Percentiles rank a stretch among this genome's conserved stretches.
Conservation (phyloP, 2,888 invertebrate species). For the Andrena camellia region DNA sequence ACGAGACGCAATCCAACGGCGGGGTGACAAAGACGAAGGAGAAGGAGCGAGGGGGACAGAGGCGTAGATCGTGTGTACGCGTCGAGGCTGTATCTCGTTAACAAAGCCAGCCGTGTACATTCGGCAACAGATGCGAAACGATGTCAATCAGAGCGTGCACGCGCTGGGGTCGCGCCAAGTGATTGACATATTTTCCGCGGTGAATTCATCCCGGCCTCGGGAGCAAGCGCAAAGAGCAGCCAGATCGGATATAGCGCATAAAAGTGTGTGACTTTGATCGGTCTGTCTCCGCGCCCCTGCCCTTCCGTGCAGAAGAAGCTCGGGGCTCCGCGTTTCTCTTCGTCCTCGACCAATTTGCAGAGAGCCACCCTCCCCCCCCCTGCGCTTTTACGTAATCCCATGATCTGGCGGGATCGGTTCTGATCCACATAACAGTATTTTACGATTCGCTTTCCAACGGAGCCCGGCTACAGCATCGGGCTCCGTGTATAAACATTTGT, state of each 20-base stretch:
- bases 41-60: not conserved
- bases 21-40: slow-evolving; percentile 7
- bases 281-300: slow-evolving; percentile 23
- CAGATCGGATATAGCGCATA: slow-evolving; percentile 35
- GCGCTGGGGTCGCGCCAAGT: slow-evolving; percentile 71
- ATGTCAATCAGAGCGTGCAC: slow-evolving; percentile 76
- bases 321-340: slow-evolving; percentile 19
- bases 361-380: slow-evolving; percentile 32
- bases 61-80: slow-evolving; percentile 2
- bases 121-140: slow-evolving; percentile 78
- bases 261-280: slow-evolving; percentile 36
- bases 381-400: slow-evolving; percentile 55
- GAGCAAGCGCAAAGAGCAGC: slow-evolving; percentile 33
- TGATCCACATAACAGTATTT: slow-evolving; percentile 56
- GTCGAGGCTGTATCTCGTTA: slow-evolving; percentile 60
- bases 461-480: not conserved
- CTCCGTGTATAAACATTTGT: slow-evolving; percentile 26
- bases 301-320: slow-evolving; percentile 9
- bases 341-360: slow-evolving; percentile 59
- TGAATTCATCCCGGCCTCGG: slow-evolving; percentile 66
- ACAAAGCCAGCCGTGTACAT: slow-evolving; percentile 69
- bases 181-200: slow-evolving; percentile 84
- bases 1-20: slow-evolving; percentile 53
- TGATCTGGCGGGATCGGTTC: slow-evolving; percentile 58
- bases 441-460: slow-evolving; percentile 47